Conservation (phyloP, 2,797 vertebrate species). For the Petrocephalus sullivani region DNA sequence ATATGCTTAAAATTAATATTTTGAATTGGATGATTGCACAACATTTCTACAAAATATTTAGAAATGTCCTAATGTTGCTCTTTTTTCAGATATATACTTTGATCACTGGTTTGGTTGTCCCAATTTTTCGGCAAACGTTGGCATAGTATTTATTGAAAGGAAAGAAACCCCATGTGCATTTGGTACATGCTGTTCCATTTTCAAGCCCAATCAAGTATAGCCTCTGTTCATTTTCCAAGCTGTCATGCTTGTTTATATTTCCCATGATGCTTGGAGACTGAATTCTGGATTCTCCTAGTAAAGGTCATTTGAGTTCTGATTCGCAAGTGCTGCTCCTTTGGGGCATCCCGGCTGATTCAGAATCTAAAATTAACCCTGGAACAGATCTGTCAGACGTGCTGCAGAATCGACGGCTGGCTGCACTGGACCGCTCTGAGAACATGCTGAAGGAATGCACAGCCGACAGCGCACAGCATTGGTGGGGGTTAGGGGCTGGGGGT, state of each 20-base stretch:
- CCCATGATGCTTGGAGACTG: neutral
- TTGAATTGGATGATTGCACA: neutral
- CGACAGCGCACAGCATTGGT: slow-evolving; percentile 25
- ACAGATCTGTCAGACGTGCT: neutral
- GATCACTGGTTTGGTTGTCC: neutral
- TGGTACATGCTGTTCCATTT: slow-evolving; percentile 16
- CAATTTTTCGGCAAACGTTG: neutral
- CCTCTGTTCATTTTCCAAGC: slow-evolving; percentile 13
- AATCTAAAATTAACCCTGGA: neutral
- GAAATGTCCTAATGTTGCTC: neutral
- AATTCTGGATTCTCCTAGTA: neutral
- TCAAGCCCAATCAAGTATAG: neutral
- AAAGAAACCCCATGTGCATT: neutral
- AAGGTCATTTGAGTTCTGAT: neutral
- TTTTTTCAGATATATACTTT: neutral
- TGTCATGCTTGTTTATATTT: neutral
- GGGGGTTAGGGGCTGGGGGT: slow-evolving; percentile 17
- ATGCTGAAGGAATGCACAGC: slow-evolving; percentile 28
- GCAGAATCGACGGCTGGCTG: slow-evolving; percentile 2
- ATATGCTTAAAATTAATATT: neutral
- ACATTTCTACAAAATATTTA: neutral
- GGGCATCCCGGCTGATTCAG: slow-evolving; percentile 15
- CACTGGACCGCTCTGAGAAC: slow-evolving; percentile 21
- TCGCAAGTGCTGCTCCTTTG: neutral
- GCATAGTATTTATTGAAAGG: neutral